These are phyloP conservation scores for Paracentrotus lividus DNA, from an alignment of 53 echinoderm and acorn worm species.

Conservation along the genomic window DNA sequence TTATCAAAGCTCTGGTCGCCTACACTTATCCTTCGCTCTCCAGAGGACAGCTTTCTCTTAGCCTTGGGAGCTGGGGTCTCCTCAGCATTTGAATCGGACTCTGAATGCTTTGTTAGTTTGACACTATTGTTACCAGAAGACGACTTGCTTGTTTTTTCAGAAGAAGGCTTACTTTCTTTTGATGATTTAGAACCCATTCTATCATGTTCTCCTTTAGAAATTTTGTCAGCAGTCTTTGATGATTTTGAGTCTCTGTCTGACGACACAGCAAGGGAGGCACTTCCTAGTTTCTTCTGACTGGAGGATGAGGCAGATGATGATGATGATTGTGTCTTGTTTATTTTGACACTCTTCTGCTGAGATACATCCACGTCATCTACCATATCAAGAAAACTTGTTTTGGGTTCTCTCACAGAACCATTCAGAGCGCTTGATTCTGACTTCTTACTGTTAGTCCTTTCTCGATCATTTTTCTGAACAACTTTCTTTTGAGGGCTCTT, in stretches of 20 bases:
- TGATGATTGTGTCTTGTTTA: not conserved
- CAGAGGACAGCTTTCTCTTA: constrained; percentile 1
- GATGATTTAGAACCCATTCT: constrained; percentile 8
- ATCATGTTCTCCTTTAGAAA: not conserved
- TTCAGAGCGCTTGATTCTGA: not conserved
- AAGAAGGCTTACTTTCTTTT: constrained; percentile 5
- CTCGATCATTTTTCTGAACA: not conserved
- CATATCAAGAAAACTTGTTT: not conserved
- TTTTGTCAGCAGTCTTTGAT: constrained; percentile 11
- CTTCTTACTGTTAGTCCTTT: not conserved
- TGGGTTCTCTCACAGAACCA: constrained; percentile 4
- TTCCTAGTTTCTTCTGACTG: constrained; percentile 8
- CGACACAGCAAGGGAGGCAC: constrained; percentile 2
- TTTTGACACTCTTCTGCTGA: not conserved
- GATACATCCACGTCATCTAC: not conserved
- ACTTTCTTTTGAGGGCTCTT: not conserved
- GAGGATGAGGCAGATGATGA: constrained; percentile 11
- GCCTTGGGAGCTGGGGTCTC: not conserved
- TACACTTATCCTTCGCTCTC: not conserved
- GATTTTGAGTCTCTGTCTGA: constrained; percentile 15
- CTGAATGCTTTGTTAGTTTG: not conserved
- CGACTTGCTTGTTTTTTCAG: not conserved
- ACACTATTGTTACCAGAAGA: not conserved
- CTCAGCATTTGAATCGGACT: not conserved
- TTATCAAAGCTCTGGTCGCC: constrained; percentile 64